Base-by-base conservation (phyloP, 1,140 invertebrate species). In the Mylabris phalerata region DNA sequence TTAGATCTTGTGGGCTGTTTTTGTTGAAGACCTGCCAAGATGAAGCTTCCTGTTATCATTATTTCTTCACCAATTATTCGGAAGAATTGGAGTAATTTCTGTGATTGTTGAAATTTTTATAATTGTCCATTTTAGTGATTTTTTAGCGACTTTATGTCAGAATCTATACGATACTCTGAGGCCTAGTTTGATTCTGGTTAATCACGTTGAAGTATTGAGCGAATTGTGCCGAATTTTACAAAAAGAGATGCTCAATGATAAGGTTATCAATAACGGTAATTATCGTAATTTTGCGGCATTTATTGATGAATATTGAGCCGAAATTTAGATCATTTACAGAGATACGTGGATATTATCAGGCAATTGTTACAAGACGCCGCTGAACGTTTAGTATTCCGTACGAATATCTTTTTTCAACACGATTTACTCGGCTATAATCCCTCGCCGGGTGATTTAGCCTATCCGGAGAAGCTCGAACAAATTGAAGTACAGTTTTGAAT, bases 401-500 rank as follows among this genome's bases (percentile, higher is more conserved):
- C 94, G 2, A 91, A 98, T 78, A 84, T 98, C 50, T 98, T 97
- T 74, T 83, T 98, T 45, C 84, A 90, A 55, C 86, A 89, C 2
- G 96, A 99, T 75, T 93, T 99, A 63, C 75, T 90, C 25, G 84
- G 86, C 57, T 95, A 93, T 72, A 84, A 88, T 61, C 92, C 96
- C 7, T 93, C 93, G 10, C 83, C 89, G 10, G 96, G 96, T 0
- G 97, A 99, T 78, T 78, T 99, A 44, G 94, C 94, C 0, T 99
- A 99, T 79, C 97, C 97, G 0, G 91, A 98, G 67, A 97, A 98
- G 75, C 77, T 99, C 13, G 84, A 93, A 73, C 97, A 98, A 90
- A 98, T 99, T 94, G 89, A 94, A 67, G 67, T 65, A 51, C 42
- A 9, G 32, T 13, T 44, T 43, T 52, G 0, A 13, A 3, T 40